A percentile compares a stretch with the other conserved stretches of the same genome.
phyloP scores from a whole-genome alignment of 2,797 vertebrate species.

The Crax fasciolata region DNA sequence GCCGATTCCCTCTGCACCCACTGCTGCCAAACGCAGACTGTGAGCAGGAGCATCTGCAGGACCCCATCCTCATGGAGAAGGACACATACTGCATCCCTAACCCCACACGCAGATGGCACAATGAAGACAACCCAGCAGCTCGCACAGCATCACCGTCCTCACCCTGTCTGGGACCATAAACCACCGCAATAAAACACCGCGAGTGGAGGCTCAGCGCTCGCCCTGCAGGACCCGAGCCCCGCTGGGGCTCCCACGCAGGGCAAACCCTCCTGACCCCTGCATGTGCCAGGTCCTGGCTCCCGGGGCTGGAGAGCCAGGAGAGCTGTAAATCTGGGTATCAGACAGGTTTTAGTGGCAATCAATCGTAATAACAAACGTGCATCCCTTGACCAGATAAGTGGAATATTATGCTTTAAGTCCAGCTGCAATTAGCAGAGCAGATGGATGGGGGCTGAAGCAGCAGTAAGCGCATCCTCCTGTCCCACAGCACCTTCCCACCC shows the following conservation, averaged over 20 bases:
- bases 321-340: constrained; percentile 69
- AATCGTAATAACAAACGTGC: constrained; percentile 1
- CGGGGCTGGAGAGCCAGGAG: neutral
- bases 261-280: neutral
- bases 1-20: fast-evolving
- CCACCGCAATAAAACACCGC: fast-evolving
- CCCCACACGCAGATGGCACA: neutral
- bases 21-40: neutral
- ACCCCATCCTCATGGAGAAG: neutral
- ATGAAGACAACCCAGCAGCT: neutral
- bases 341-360: constrained; percentile 68
- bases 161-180: neutral
- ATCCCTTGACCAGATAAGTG: constrained; percentile 40
- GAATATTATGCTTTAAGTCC: constrained; percentile 18
- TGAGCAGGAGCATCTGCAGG: constrained; percentile 6
- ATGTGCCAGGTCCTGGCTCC: neutral
- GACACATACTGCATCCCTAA: neutral
- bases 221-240: fast-evolving
- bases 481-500: neutral
- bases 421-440: constrained; percentile 63
- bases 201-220: fast-evolving
- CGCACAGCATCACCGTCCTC: neutral
- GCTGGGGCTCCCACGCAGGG: neutral
- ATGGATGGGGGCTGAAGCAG: constrained; percentile 46
- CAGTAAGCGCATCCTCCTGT: neutral